phyloP scores from a whole-genome alignment of 2,797 vertebrate species.

The Spea hammondii region DNA sequence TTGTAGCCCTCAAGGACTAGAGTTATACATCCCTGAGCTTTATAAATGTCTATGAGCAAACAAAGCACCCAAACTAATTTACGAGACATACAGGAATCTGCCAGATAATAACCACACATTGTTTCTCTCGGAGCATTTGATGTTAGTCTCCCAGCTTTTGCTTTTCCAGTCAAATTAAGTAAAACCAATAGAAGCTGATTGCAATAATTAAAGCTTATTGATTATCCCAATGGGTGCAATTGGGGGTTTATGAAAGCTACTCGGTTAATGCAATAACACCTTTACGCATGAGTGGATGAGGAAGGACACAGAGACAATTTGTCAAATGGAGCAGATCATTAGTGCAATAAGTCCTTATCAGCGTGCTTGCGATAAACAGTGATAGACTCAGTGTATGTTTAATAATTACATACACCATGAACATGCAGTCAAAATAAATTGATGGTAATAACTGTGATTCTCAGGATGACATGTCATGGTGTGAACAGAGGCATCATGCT shows the following conservation, averaged over 20 bases:
- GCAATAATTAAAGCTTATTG: slow-evolving; percentile 58
- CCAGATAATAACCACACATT: neutral
- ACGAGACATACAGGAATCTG: neutral
- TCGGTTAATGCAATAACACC: slow-evolving; percentile 51
- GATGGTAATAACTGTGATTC: slow-evolving; percentile 51
- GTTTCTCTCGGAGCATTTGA: slow-evolving; percentile 7
- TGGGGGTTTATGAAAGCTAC: slow-evolving; percentile 53
- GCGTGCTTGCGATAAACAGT: slow-evolving; percentile 42
- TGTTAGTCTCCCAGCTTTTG: slow-evolving; percentile 8
- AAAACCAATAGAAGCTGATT: slow-evolving; percentile 46
- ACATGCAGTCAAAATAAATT: slow-evolving; percentile 51
- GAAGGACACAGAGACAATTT: slow-evolving; percentile 46
- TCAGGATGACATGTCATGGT: slow-evolving; percentile 45
- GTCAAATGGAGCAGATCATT: slow-evolving; percentile 45
- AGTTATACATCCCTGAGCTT: too few species aligned
- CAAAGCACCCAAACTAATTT: neutral
- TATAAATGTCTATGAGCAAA: neutral
- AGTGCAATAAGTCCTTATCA: slow-evolving; percentile 42
- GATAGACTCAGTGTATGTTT: slow-evolving; percentile 44
- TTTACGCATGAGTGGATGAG: slow-evolving; percentile 52
- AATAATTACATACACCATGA: slow-evolving; percentile 51
- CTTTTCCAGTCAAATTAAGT: slow-evolving; percentile 43
- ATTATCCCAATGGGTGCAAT: slow-evolving; percentile 53
- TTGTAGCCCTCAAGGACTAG: too few species aligned
- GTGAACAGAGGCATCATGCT: slow-evolving; percentile 28